These are phyloP conservation scores for Drosophila pallidifrons DNA, from an alignment of 1,140 invertebrate genomes.

Conservation along the genomic window DNA sequence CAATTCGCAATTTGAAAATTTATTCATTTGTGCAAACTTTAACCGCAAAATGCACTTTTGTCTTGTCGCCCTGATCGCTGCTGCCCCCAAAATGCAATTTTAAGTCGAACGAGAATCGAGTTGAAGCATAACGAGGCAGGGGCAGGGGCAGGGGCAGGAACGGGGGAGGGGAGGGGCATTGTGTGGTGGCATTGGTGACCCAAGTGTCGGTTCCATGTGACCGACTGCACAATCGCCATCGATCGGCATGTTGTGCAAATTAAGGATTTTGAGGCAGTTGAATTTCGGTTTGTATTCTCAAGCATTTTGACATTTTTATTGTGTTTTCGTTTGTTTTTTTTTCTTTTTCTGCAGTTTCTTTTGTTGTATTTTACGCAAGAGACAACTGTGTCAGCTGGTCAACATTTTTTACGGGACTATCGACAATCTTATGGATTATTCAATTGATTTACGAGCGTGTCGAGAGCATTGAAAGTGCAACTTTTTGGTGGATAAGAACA, in stretches of 20 bases:
- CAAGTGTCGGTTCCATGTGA: conserved; percentile 50
- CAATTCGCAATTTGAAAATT: conserved; percentile 39
- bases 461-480: conserved; percentile 10
- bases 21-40: conserved; percentile 48
- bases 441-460: conserved; percentile 52
- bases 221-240: conserved; percentile 54
- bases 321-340: background rate
- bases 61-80: conserved; percentile 27
- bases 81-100: conserved; percentile 20
- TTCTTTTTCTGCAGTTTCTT: background rate
- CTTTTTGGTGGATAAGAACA: conserved; percentile 20
- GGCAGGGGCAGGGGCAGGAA: background rate
- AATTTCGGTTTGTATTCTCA: conserved; percentile 34
- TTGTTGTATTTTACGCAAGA: conserved; percentile 25
- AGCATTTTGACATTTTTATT: conserved; percentile 45
- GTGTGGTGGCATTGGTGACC: conserved; percentile 11
- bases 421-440: conserved; percentile 27
- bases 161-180: background rate
- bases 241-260: conserved; percentile 48
- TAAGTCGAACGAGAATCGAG: background rate
- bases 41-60: conserved; percentile 57
- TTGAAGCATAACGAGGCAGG: background rate
- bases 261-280: conserved; percentile 46
- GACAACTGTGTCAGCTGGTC: conserved; percentile 57
- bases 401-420: conserved; percentile 43